Conservation (phyloP, 2,113 vertebrate species). For the Myiopsitta monachus region DNA sequence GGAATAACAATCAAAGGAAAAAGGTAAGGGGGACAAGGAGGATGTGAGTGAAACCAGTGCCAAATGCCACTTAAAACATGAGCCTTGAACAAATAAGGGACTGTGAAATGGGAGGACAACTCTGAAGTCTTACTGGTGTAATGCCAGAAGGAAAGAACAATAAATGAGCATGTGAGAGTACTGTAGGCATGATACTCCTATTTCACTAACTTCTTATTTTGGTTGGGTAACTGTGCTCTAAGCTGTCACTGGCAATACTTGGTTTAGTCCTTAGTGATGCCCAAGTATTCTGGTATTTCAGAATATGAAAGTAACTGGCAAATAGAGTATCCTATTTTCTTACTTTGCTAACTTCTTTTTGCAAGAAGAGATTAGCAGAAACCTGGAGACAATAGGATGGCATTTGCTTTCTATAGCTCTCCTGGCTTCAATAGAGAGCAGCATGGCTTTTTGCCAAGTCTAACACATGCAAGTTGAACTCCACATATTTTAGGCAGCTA, state of each 20-base stretch:
- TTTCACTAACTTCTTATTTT: neutral
- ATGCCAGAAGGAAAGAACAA: neutral
- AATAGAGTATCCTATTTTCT: neutral
- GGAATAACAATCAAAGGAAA: neutral
- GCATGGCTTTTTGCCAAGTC: neutral
- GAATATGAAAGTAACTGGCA: neutral
- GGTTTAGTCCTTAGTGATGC: neutral
- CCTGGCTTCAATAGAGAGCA: neutral
- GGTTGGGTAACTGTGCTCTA: neutral
- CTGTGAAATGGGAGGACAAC: neutral
- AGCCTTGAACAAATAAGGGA: neutral
- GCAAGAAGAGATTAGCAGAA: neutral
- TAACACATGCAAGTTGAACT: neutral
- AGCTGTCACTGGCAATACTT: neutral
- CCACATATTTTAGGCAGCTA: neutral
- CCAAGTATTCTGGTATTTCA: neutral
- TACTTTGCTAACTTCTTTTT: neutral
- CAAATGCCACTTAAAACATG: neutral
- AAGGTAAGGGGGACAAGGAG: neutral
- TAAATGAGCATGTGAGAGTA: neutral
- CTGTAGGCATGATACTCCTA: neutral
- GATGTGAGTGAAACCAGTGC: neutral
- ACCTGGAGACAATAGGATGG: neutral
- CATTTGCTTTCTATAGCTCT: neutral
- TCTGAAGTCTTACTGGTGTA: neutral